Conservation (phyloP, 2,797 vertebrate genomes). For the Geotrypetes seraphini region DNA sequence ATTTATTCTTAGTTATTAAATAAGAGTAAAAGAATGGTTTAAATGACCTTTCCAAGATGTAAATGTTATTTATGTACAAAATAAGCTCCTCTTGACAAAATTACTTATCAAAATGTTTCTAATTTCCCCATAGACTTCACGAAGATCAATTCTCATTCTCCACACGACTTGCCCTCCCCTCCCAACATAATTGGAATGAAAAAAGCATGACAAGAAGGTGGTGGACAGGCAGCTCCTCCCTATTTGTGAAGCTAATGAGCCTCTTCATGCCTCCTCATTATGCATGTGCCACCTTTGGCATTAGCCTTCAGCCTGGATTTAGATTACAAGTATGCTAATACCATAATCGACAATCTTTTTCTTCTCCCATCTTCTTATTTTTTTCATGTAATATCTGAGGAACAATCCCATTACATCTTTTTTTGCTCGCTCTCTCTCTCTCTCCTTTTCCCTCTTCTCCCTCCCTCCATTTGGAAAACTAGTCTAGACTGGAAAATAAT, state of each 20-base stretch:
- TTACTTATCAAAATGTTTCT: neutral
- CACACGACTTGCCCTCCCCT: neutral
- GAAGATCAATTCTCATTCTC: slow-evolving; percentile 37
- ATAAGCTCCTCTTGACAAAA: neutral
- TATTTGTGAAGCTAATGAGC: slow-evolving; percentile 38
- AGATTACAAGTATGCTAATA: slow-evolving; percentile 35
- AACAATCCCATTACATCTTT: too few species aligned
- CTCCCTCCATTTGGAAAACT: slow-evolving; percentile 27
- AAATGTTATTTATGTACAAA: too few species aligned
- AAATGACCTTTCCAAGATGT: too few species aligned
- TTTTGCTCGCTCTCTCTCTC: too few species aligned
- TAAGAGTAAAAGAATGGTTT: too few species aligned
- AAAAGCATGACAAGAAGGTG: slow-evolving; percentile 29
- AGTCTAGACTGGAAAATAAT: slow-evolving; percentile 62
- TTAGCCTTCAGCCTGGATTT: slow-evolving; percentile 35
- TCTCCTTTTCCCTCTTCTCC: slow-evolving; percentile 6
- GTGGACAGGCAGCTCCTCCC: slow-evolving; percentile 37
- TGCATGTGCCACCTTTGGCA: slow-evolving; percentile 40
- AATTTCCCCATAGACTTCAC: slow-evolving; percentile 18
- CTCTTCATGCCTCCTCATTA: slow-evolving; percentile 41
- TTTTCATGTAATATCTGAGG: neutral
- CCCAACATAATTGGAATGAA: slow-evolving; percentile 18
- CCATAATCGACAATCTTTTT: slow-evolving; percentile 37
- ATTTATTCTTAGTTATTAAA: too few species aligned
- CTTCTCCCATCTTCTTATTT: slow-evolving; percentile 16